Evolutionary conservation across 2,888 invertebrate genomes (phyloP).

Genomic region (Philhelius pedissequus): DNA sequence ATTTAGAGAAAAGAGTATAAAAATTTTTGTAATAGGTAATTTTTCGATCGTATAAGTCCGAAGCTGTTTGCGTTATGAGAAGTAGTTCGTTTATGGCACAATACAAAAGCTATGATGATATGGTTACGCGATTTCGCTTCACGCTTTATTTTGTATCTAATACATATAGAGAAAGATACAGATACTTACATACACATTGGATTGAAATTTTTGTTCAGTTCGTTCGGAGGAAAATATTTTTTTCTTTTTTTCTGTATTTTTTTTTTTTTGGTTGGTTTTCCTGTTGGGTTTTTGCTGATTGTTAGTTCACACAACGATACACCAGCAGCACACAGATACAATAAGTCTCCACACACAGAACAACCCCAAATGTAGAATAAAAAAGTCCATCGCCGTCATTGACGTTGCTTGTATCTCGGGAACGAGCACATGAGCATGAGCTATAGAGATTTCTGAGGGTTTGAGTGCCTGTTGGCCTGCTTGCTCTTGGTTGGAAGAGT

Average conservation of each 20-base stretch:
- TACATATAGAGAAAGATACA: constrained; percentile 42
- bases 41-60: constrained; percentile 76
- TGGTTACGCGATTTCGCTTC: constrained; percentile 72
- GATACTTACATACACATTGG: constrained; percentile 31
- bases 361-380: constrained; percentile 55
- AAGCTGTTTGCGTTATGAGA: constrained; percentile 79
- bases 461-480: constrained; percentile 47
- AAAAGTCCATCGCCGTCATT: neutral
- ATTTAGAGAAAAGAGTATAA: constrained; percentile 76
- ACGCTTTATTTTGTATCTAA: constrained; percentile 67
- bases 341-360: constrained; percentile 39
- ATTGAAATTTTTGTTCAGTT: constrained; percentile 56
- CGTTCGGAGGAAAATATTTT: constrained; percentile 45
- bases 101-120: constrained; percentile 79
- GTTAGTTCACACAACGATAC: constrained; percentile 35
- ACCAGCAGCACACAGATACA: constrained; percentile 46
- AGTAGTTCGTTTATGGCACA: constrained; percentile 79
- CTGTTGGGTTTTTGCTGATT: constrained; percentile 63
- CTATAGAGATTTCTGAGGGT: constrained; percentile 25
- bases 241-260: constrained; percentile 16
- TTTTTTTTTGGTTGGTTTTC: constrained; percentile 30
- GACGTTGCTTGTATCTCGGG: constrained; percentile 35
- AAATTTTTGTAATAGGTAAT: constrained; percentile 79
- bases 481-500: constrained; percentile 38
- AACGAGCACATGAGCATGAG: constrained; percentile 47